These are phyloP conservation scores for Gastracanthus pulcherrimus DNA, from an alignment of 2,888 invertebrate species.

Conservation along the genomic window DNA sequence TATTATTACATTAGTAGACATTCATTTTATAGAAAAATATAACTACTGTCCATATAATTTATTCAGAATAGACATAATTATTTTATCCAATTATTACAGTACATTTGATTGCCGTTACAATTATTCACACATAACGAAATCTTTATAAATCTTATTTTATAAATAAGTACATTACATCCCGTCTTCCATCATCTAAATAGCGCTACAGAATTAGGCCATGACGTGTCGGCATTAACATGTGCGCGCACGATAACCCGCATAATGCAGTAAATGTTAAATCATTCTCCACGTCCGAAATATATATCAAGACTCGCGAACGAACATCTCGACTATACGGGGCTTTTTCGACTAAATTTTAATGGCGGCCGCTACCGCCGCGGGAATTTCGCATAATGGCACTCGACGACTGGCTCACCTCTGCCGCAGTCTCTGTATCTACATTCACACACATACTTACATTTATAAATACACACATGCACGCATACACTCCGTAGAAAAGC, in stretches of 20 bases:
- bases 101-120: too few relatives aligned
- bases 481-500: too few relatives aligned
- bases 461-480: background rate
- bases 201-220: background rate
- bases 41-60: too few relatives aligned
- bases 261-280: background rate
- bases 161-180: too few relatives aligned
- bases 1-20: too few relatives aligned
- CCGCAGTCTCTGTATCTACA: background rate
- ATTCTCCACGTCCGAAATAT: background rate
- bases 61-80: too few relatives aligned
- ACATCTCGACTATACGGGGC: background rate
- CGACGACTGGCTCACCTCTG: background rate
- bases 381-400: conserved; percentile 8
- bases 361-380: background rate
- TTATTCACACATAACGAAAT: too few relatives aligned
- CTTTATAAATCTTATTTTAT: too few relatives aligned
- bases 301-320: background rate
- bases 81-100: too few relatives aligned
- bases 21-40: too few relatives aligned
- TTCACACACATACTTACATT: background rate
- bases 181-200: background rate
- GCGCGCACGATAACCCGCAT: background rate
- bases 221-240: background rate
- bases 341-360: conserved; percentile 1